Evolutionary conservation across 2,113 vertebrate genomes (phyloP), one percentile per base, ranked within the genome.

Genomic region (Ptilorrhoa leucosticta): DNA sequence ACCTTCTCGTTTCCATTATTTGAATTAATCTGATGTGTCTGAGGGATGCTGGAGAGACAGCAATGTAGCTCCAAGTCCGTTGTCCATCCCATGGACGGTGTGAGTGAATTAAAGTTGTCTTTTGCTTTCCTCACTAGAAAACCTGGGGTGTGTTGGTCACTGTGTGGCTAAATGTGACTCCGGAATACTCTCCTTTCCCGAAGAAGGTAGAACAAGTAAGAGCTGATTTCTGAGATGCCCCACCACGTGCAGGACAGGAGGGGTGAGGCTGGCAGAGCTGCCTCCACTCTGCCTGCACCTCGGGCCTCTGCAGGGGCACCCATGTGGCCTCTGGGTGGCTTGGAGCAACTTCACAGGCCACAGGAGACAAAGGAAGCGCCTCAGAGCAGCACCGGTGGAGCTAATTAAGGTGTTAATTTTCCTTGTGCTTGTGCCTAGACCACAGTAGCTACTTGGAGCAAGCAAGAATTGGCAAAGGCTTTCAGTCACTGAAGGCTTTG

Each of bases 401-500:
- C 40, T 95, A 76, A 72, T 70, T 71, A 57, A 60, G 47, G 85
- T 69, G 53, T 30, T 69, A 40, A 65, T 82, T 93, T 54, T 33
- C 53, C 56, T 56, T 39, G 30, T 58, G 31, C 60, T 61, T 48
- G 20, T 7, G 33, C 54, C 88, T 68, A 57, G 56, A 87, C 73
- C 61, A 20, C 61, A 54, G 87, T 13, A 76, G 44, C 54, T 84
- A 9, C 77, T 57, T 72, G 82, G 81, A 89, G n/a, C 28, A 60
- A 50, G 56, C 37, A 69, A 50, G 73, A 76, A 15, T 24, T 76
- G 73, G 73, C 65, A 89, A 30, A 40, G 90, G 26, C 73, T 83
- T 57, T 85, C 70, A 89, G 73, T 45, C n/a, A 14, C 40, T 12
- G 53, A 53, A 84, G 54, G 60, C 57, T 96, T 94, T 90, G 77